Conservation (phyloP, 2,797 vertebrate genomes). For the Scolopax bukidnonensis region DNA sequence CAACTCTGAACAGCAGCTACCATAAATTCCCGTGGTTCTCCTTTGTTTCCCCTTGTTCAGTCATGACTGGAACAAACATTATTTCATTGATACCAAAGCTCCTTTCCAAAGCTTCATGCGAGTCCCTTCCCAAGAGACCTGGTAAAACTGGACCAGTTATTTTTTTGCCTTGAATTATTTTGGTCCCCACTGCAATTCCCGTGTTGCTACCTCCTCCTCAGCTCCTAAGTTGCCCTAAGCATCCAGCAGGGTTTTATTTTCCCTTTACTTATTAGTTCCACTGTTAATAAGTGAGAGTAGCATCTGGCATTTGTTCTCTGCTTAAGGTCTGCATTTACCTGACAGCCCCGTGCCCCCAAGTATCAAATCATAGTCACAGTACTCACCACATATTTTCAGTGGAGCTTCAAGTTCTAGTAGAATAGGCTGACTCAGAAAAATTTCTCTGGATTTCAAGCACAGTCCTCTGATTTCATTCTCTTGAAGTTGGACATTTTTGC, state of each 20-base stretch:
- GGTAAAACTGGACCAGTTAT: neutral
- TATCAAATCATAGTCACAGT: neutral
- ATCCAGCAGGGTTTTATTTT: neutral
- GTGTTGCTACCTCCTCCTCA: neutral
- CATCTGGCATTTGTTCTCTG: neutral
- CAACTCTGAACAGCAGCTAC: neutral
- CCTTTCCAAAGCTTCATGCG: neutral
- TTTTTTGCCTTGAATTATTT: neutral
- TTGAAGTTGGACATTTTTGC: conserved; percentile 97
- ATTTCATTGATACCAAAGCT: neutral
- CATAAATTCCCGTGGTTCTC: neutral
- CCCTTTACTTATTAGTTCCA: neutral
- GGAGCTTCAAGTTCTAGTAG: conserved; percentile 97
- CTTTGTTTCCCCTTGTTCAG: neutral
- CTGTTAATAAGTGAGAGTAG: neutral
- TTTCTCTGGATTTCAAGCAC: conserved; percentile 96
- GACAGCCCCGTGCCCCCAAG: neutral
- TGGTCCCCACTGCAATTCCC: neutral
- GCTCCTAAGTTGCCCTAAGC: neutral
- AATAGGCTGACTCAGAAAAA: conserved; percentile 98
- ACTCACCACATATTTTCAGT: conserved; percentile 95
- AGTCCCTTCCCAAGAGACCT: neutral
- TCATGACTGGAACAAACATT: neutral
- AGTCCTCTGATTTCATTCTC: conserved; percentile 97
- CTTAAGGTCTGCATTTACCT: neutral